These are phyloP conservation scores for Eriocheir sinensis DNA, from an alignment of 1,140 invertebrate genomes.

Conservation along the genomic window DNA sequence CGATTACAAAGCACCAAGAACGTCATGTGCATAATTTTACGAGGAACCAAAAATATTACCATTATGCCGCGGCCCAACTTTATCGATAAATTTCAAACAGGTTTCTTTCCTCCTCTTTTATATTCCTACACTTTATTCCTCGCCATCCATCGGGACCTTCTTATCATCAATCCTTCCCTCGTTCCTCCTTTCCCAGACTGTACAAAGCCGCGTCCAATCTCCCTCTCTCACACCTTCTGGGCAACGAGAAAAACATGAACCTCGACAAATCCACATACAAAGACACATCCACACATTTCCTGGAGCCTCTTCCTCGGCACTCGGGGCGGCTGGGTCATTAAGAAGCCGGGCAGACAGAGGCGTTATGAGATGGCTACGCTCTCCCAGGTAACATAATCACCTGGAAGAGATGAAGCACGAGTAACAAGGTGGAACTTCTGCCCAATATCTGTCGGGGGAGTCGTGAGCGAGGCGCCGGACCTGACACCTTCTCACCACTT, in stretches of 20 bases:
- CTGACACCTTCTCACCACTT: too few species aligned
- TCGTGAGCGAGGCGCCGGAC: neutral
- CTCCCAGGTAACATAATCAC: neutral
- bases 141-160: too few species aligned
- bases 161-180: too few species aligned
- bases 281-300: neutral
- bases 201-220: neutral
- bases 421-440: constrained; percentile 6
- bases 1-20: too few species aligned
- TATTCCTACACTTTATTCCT: too few species aligned
- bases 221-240: too few species aligned
- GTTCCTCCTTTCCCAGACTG: too few species aligned
- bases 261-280: neutral
- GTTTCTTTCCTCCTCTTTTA: too few species aligned
- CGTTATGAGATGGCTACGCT: neutral
- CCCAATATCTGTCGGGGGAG: neutral
- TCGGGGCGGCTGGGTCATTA: neutral
- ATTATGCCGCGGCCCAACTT: too few species aligned
- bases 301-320: neutral
- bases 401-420: neutral
- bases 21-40: too few species aligned
- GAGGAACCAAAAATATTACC: too few species aligned
- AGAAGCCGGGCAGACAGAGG: neutral
- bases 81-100: too few species aligned
- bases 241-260: neutral